Evolutionary conservation across 1,140 invertebrate species (phyloP), one percentile per base, ranked within the genome.

Genomic region (Oscheius sp.): DNA sequence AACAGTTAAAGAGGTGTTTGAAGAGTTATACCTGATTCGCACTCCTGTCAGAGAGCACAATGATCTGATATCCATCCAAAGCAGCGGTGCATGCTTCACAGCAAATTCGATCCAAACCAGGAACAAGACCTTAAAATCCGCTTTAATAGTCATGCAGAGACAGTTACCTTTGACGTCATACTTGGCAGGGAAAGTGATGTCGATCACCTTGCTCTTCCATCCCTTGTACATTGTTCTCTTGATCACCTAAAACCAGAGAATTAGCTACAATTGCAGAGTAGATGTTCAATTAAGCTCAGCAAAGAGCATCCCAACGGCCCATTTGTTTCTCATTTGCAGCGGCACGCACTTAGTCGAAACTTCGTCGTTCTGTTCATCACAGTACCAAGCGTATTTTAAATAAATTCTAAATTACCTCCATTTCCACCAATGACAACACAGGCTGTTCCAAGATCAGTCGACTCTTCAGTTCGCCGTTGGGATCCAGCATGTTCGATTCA

Each of bases 371-470:
- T n/a, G n/a, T n/a, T n/a, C n/a, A n/a, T n/a, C n/a, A n/a, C n/a
- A n/a, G n/a, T n/a, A n/a, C n/a, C n/a, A n/a, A n/a, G n/a, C n/a
- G n/a, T n/a, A 38, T 26, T 46, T 65, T 46, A n/a, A 10, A 67
- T 18, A 66, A 62, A 4, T 65, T 59, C 66, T 68, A n/a, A n/a
- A n/a, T 28, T 42, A 74, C 90, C 82, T 95, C 90, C 64, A 97
- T 87, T 86, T 98, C 95, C 26, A 89, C 87, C 66, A 97, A 87
- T 10, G 94, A 97, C 2, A 99, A 85, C 75, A 99, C 94, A 18
- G 96, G 96, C 86, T 97, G 93, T 52, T 91, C 89, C 55, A 99
- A 87, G 88, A 95, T 95, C 78, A 99, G 87, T 31, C 96, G 89
- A 84, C 93, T 91, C 52, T 95, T 94, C 86, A 97, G 94, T 76